A percentile compares a stretch with the other conserved stretches of the same genome.
Conservation (phyloP, 2,888 invertebrate genomes). For the Disparrhopalites patrizii region DNA sequence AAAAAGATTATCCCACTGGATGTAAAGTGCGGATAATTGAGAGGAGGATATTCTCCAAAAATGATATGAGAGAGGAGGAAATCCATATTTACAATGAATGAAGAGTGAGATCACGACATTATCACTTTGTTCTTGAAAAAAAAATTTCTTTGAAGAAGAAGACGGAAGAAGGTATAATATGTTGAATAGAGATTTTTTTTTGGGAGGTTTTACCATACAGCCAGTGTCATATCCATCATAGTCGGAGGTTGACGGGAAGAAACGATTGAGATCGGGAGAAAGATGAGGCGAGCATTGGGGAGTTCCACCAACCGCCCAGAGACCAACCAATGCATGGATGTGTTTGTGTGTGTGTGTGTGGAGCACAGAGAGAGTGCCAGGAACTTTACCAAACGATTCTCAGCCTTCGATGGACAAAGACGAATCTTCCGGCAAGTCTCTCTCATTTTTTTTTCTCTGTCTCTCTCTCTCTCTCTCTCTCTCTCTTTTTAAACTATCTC, state of each 20-base stretch:
- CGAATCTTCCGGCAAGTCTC: constrained; percentile 18
- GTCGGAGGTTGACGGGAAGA: constrained; percentile 29
- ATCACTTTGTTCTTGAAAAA: constrained; percentile 18
- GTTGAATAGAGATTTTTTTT: constrained; percentile 14
- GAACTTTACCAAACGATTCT: constrained; percentile 16
- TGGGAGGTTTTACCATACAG: constrained; percentile 18
- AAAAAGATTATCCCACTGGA: background rate
- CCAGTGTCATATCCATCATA: constrained; percentile 23
- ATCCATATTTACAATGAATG: no score
- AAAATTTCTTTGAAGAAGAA: constrained; percentile 1
- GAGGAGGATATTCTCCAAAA: no score
- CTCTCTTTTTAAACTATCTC: background rate
- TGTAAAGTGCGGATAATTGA: background rate
- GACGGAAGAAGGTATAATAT: constrained; percentile 3
- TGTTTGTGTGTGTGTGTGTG: no score
- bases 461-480: background rate
- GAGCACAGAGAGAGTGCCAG: constrained; percentile 3
- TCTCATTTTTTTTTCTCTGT: background rate
- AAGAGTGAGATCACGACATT: constrained; percentile 7
- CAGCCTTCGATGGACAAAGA: constrained; percentile 24
- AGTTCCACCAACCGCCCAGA: constrained; percentile 23
- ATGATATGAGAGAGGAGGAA: no score
- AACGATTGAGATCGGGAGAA: constrained; percentile 25
- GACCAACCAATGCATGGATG: constrained; percentile 28
- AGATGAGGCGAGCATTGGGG: constrained; percentile 26